Percentiles rank a stretch among this genome's conserved stretches.
These are phyloP conservation scores for Batillaria attramentaria DNA, from an alignment of 1,140 invertebrate species.

Conservation along the genomic window DNA sequence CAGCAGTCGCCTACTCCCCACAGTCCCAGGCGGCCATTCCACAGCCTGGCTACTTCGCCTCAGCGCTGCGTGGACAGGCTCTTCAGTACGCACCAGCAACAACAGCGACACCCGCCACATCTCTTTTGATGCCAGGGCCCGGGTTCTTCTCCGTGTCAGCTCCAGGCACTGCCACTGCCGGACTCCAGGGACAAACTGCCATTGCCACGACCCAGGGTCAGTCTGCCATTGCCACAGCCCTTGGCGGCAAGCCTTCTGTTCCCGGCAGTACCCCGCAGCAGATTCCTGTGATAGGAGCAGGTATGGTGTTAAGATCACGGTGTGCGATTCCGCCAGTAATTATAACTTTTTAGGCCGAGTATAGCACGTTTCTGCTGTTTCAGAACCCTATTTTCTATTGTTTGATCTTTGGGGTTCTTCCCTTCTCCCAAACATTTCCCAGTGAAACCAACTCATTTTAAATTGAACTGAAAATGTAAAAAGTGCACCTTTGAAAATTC, in stretches of 20 bases:
- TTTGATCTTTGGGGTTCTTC: too few relatives aligned
- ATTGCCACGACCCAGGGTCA: neutral
- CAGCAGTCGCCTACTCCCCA: constrained; percentile 51
- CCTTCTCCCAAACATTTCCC: too few relatives aligned
- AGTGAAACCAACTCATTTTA: too few relatives aligned
- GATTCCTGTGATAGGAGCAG: constrained; percentile 20
- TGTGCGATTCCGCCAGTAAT: too few relatives aligned
- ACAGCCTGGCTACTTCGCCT: constrained; percentile 59
- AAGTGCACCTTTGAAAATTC: too few relatives aligned
- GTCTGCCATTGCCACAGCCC: constrained; percentile 17
- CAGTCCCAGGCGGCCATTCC: constrained; percentile 40
- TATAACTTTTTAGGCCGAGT: too few relatives aligned
- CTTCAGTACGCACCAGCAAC: constrained; percentile 56
- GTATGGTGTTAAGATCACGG: too few relatives aligned
- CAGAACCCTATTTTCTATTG: too few relatives aligned
- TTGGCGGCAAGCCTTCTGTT: neutral
- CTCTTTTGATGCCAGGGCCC: constrained; percentile 46
- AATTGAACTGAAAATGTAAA: too few relatives aligned
- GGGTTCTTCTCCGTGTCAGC: constrained; percentile 61
- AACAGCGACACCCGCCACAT: constrained; percentile 5
- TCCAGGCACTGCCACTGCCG: constrained; percentile 12
- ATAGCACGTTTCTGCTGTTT: too few relatives aligned
- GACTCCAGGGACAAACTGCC: neutral
- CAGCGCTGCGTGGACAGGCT: constrained; percentile 57
- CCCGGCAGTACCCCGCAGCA: constrained; percentile 10